These are phyloP conservation scores for Falco concolor DNA, from an alignment of 2,797 vertebrate species.

Conservation along the genomic window DNA sequence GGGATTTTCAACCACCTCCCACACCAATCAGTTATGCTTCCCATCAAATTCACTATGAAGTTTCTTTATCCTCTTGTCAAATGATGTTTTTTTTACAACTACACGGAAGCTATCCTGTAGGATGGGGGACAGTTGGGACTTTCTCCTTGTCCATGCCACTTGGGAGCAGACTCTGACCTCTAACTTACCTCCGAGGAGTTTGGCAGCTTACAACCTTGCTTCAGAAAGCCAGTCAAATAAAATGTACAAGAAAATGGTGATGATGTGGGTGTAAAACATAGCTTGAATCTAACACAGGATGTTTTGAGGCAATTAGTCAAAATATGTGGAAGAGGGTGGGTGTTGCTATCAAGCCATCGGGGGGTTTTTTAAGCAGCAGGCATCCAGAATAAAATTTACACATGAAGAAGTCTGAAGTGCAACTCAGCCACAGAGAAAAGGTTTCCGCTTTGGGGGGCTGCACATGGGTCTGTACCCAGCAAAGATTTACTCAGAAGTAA, in stretches of 20 bases:
- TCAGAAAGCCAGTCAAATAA: not conserved
- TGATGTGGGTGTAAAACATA: not conserved
- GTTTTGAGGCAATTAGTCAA: slow-evolving; percentile 25
- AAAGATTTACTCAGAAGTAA: not conserved
- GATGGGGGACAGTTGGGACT: not conserved
- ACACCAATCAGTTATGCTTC: rapidly evolving
- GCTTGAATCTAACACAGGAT: not conserved
- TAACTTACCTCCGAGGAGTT: not conserved
- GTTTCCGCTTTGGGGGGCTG: not conserved
- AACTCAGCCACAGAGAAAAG: not conserved
- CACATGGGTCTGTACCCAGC: not conserved
- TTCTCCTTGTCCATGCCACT: not conserved
- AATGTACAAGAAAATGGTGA: not conserved
- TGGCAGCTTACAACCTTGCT: not conserved
- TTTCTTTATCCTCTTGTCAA: not conserved
- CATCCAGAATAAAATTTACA: not conserved
- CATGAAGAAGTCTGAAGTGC: not conserved
- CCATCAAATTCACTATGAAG: not conserved
- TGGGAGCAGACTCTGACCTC: not conserved
- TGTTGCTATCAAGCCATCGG: not conserved
- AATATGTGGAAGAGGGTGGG: not conserved
- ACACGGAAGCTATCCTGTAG: not conserved
- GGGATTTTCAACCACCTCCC: not conserved
- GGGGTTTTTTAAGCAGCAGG: not conserved
- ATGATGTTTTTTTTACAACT: not conserved